phyloP scores from a whole-genome alignment of 2,888 invertebrate genomes.

The Polyploca ridens region DNA sequence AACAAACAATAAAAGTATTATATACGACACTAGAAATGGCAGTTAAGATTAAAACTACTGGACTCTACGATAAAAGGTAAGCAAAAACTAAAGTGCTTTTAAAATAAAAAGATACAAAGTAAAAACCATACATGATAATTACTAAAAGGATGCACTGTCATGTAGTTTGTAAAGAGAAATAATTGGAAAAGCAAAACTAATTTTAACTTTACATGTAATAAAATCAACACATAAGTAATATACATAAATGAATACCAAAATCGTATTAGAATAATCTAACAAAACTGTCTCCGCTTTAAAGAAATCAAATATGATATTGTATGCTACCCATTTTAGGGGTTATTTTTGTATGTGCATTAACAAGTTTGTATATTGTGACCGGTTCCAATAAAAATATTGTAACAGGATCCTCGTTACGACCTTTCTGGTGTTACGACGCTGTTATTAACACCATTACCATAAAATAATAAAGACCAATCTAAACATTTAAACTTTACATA shows the following conservation, averaged over 20 bases:
- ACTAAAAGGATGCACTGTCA: neutral
- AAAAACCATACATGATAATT: neutral
- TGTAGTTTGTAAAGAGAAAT: neutral
- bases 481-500: constrained; percentile 56
- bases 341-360: constrained; percentile 22
- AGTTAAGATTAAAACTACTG: neutral
- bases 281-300: neutral
- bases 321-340: neutral
- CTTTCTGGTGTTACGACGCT: constrained; percentile 34
- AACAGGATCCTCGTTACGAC: constrained; percentile 38
- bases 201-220: constrained; percentile 4
- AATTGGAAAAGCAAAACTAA: neutral
- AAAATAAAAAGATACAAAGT: neutral
- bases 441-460: constrained; percentile 62
- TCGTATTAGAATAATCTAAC: neutral
- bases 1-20: neutral
- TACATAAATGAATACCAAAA: neutral
- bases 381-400: constrained; percentile 46
- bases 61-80: neutral
- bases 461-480: constrained; percentile 61
- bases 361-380: constrained; percentile 50
- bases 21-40: neutral
- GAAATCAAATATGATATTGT: constrained; percentile 8
- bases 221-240: neutral
- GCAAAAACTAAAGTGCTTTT: neutral